Evolutionary conservation across 1,140 invertebrate genomes (phyloP), one percentile per base, ranked within the genome.

Genomic region (Hyphantria cunea): DNA sequence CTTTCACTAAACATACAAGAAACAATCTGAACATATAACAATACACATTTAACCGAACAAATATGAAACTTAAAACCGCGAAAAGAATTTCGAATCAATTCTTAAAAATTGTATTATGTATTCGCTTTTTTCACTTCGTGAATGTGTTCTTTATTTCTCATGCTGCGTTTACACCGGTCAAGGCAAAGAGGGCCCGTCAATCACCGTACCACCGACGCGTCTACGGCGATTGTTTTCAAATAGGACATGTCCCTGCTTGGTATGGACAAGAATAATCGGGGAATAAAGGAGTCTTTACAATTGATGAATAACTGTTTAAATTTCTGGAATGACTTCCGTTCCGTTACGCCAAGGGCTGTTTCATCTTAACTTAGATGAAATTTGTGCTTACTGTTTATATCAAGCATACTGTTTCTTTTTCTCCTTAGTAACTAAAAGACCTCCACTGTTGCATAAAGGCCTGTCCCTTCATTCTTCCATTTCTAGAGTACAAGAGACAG

Each of bases 171-270:
- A 64, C 61, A 61, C 58, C 11, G 52, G 42, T 33, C 45, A 10
- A 34, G n/a, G 50, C 31, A 14, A 4, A 11, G 52, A 48, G 34
- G 33, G 31, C 39, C 64, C 31, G 68, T 70, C 68, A 70, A 70
- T 70, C 68, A 70, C 41, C 10, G 5, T 33, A 15, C 34, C 61
- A 54, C 61, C 51, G 60, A 17, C 17, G 13, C 44, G 54, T 48
- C 54, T 42, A 49, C 9, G 31, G n/a, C 68, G 68, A 70, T 70
- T 70, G 68, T 70, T 56, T 70, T 70, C 64, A 66, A 70, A 70
- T 70, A 41, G n/a, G n/a, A n/a, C n/a, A n/a, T n/a, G n/a, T n/a
- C 31, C 42, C 42, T 13, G 47, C 60, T 58, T 44, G 34, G 39
- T 66, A 70, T 54, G 68, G 64, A 44, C 34, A 48, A 42, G 68